Conservation (phyloP, 2,888 invertebrate species). For the Phanerotoma sp. region DNA sequence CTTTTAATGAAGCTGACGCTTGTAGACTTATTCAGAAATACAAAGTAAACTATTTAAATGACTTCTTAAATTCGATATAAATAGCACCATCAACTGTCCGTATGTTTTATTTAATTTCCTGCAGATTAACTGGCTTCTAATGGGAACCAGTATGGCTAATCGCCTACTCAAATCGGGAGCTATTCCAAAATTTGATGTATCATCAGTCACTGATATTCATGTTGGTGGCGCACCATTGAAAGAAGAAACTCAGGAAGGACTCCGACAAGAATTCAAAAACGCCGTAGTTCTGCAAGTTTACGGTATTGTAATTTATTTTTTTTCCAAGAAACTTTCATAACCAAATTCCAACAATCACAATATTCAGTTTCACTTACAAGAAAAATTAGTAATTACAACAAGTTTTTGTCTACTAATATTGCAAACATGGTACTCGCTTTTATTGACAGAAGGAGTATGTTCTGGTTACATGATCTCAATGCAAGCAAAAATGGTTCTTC, state of each 20-base stretch:
- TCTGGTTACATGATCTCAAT: too few species aligned
- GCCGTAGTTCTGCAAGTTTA: conserved; percentile 35
- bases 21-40: conserved; percentile 34
- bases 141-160: conserved; percentile 34
- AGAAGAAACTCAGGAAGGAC: conserved; percentile 29
- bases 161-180: conserved; percentile 35
- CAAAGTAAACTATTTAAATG: conserved; percentile 20
- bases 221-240: conserved; percentile 40
- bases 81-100: too few species aligned
- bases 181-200: conserved; percentile 35
- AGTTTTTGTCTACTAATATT: too few species aligned
- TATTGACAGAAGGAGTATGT: too few species aligned
- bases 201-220: conserved; percentile 34
- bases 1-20: conserved; percentile 23
- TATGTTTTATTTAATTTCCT: too few species aligned
- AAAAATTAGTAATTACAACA: too few species aligned
- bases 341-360: too few species aligned
- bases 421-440: too few species aligned
- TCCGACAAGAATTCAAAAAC: conserved; percentile 32
- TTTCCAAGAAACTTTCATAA: neutral
- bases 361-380: too few species aligned
- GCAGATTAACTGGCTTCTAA: conserved; percentile 39
- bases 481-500: too few species aligned
- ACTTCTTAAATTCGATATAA: neutral
- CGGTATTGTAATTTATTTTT: conserved; percentile 32